These are phyloP conservation scores for Tyrophagus putrescentiae DNA, from an alignment of 1,140 invertebrate species.

Conservation along the genomic window DNA sequence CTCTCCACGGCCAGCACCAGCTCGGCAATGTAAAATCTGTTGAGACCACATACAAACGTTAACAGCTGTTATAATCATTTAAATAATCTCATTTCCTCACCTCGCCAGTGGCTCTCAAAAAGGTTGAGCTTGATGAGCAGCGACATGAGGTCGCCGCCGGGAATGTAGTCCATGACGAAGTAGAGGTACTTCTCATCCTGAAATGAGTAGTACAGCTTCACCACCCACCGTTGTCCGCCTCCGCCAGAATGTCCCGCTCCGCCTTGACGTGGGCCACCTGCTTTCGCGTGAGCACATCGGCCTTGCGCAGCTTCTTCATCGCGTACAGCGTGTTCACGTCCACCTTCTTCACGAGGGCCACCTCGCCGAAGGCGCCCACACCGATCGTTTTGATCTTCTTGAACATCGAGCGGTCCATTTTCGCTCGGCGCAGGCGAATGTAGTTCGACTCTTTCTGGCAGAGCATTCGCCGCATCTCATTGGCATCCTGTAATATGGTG, in stretches of 20 bases:
- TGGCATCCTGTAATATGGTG: slow-evolving; percentile 78
- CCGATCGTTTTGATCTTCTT: slow-evolving; percentile 71
- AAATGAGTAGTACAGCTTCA: slow-evolving; percentile 99
- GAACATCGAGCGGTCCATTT: slow-evolving; percentile 98
- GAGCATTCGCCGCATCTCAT: slow-evolving; percentile 89
- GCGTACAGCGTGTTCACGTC: slow-evolving; percentile 93
- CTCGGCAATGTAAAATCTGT: slow-evolving; percentile 98
- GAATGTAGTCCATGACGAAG: slow-evolving; percentile 99
- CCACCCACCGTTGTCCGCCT: slow-evolving; percentile 99
- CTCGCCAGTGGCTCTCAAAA: too few species aligned
- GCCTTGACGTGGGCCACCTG: slow-evolving; percentile 97
- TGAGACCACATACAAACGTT: too few species aligned
- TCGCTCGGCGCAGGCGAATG: slow-evolving; percentile 75
- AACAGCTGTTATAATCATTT: too few species aligned
- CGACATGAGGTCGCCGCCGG: slow-evolving; percentile 99
- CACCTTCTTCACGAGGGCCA: slow-evolving; percentile 84
- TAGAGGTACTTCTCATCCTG: slow-evolving; percentile 95
- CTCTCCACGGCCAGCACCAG: slow-evolving; percentile 95
- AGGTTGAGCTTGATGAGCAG: slow-evolving; percentile 98
- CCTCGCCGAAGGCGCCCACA: slow-evolving; percentile 96
- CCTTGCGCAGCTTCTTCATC: slow-evolving; percentile 98
- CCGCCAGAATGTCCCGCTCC: slow-evolving; percentile 91
- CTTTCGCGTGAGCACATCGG: slow-evolving; percentile 98
- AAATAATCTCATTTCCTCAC: too few species aligned
- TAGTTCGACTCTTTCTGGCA: slow-evolving; percentile 98